phyloP scores from a whole-genome alignment of 2,113 vertebrate species.

The Platysteira castanea region DNA sequence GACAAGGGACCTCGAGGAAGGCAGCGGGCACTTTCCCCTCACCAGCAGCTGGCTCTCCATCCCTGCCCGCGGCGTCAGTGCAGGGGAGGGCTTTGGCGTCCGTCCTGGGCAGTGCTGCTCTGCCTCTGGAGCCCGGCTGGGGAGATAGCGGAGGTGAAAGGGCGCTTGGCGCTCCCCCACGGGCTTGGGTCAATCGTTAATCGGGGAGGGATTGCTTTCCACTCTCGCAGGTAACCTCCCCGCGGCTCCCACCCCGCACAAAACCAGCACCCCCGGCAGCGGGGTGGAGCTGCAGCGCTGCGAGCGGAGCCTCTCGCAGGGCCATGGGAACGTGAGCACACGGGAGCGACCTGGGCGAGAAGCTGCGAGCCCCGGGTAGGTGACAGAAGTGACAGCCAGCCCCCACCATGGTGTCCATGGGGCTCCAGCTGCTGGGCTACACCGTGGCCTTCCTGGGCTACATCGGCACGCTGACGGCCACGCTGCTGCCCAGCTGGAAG shows the following conservation, averaged over 20 bases:
- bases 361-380: background rate
- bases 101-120: background rate
- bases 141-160: conserved; percentile 57
- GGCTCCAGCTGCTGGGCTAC: conserved; percentile 89
- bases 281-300: background rate
- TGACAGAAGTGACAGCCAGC: background rate
- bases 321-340: background rate
- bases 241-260: conserved; percentile 16
- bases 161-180: background rate
- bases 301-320: background rate
- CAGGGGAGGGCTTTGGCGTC: conserved; percentile 42
- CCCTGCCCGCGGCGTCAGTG: background rate
- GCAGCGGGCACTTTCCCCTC: background rate
- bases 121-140: background rate
- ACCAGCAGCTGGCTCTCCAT: background rate
- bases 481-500: conserved; percentile 89
- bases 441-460: conserved; percentile 84
- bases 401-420: conserved; percentile 80
- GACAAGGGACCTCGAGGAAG: background rate
- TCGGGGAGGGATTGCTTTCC: conserved; percentile 29
- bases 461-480: conserved; percentile 83
- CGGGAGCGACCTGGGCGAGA: background rate
- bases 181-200: conserved; percentile 53
- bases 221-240: conserved; percentile 45
- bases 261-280: background rate